These are phyloP conservation scores for Brachyalestes nurse DNA, from an alignment of 2,797 vertebrate genomes.

Conservation along the genomic window DNA sequence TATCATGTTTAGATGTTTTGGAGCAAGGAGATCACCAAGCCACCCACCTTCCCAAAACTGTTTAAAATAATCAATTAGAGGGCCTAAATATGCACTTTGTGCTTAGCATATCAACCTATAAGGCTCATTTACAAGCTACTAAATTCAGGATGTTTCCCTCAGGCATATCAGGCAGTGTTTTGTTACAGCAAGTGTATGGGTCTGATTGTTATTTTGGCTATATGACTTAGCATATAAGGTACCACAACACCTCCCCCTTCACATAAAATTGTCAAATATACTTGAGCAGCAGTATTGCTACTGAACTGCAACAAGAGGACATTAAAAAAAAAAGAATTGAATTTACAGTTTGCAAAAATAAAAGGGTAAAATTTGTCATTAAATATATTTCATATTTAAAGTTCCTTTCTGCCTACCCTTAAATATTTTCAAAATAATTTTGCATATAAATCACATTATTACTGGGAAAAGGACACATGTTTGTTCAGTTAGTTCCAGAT, in stretches of 20 bases:
- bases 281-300: background rate
- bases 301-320: background rate
- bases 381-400: background rate
- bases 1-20: background rate
- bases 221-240: slow-evolving; percentile 39
- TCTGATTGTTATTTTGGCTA: slow-evolving; percentile 21
- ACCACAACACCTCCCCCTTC: background rate
- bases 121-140: slow-evolving; percentile 2
- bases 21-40: background rate
- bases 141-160: background rate
- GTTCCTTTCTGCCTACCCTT: too few species aligned
- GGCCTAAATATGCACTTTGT: background rate
- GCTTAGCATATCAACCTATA: background rate
- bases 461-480: background rate
- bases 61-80: slow-evolving; percentile 24
- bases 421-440: background rate
- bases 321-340: background rate
- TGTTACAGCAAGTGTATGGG: slow-evolving; percentile 14
- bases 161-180: background rate
- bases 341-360: background rate
- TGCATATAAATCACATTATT: background rate
- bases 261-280: background rate
- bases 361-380: background rate
- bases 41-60: background rate
- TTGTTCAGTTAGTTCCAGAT: background rate